These are phyloP conservation scores for Eueides isabella DNA, from an alignment of 1,140 invertebrate genomes.

Conservation along the genomic window DNA sequence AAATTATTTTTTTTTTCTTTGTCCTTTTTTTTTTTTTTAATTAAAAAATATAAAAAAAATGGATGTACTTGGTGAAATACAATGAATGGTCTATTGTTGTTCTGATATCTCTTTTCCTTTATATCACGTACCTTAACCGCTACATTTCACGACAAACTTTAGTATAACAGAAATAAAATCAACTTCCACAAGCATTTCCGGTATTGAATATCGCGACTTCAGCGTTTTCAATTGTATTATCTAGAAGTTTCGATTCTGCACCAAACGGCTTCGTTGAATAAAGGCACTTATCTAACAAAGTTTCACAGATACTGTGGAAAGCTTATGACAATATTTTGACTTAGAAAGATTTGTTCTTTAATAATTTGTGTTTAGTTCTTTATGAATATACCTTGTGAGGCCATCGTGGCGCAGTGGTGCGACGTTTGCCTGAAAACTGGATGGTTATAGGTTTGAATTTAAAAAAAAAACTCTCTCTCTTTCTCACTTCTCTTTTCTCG, in stretches of 20 bases:
- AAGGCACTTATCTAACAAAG: conserved; percentile 13
- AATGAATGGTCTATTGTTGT: not conserved
- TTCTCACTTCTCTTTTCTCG: too few species aligned
- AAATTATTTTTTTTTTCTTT: too few species aligned
- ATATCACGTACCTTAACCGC: conserved; percentile 18
- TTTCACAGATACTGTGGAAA: not conserved
- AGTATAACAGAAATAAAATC: conserved; percentile 22
- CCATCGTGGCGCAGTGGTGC: too few species aligned
- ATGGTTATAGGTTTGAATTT: too few species aligned
- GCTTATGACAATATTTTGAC: conserved; percentile 8
- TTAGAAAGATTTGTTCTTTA: not conserved
- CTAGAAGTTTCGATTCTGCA: conserved; percentile 25
- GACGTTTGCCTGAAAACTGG: too few species aligned
- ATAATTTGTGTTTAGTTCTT: not conserved
- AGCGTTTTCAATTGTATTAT: conserved; percentile 25
- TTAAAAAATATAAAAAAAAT: too few species aligned
- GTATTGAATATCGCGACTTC: conserved; percentile 25
- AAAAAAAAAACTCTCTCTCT: too few species aligned
- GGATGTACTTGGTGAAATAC: too few species aligned
- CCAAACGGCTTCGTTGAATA: conserved; percentile 20
- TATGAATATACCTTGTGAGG: too few species aligned
- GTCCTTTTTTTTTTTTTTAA: too few species aligned
- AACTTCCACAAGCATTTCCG: not conserved
- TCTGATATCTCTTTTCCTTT: conserved; percentile 2
- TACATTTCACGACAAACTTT: conserved; percentile 17